Conservation (phyloP, 1,140 invertebrate species). For the Luehdorfia chinensis region DNA sequence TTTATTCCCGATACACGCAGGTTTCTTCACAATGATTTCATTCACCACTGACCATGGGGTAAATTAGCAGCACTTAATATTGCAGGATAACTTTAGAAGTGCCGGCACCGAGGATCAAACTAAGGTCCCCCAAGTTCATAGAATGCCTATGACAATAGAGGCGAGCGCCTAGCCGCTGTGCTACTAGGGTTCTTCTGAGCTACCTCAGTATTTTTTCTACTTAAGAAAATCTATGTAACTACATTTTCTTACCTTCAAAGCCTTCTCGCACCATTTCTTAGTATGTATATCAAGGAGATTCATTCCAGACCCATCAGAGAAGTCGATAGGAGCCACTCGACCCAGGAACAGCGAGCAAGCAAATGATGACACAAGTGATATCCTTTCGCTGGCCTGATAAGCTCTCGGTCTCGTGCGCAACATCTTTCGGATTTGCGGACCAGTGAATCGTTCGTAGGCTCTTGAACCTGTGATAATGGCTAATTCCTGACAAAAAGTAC, state of each 20-base stretch:
- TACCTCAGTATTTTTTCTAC: no score
- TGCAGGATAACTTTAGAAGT: no score
- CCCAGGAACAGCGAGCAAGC: constrained; percentile 93
- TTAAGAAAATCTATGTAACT: no score
- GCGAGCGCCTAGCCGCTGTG: no score
- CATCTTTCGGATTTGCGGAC: constrained; percentile 94
- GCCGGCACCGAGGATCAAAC: no score
- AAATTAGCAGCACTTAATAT: no score
- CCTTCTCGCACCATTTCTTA: constrained; percentile 87
- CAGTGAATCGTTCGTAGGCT: constrained; percentile 96
- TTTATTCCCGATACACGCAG: no score
- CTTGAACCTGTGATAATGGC: constrained; percentile 93
- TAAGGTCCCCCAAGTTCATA: no score
- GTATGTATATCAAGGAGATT: constrained; percentile 92
- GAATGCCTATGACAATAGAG: no score
- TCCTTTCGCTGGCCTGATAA: constrained; percentile 91
- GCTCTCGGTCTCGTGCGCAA: constrained; percentile 83
- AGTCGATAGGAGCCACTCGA: constrained; percentile 93
- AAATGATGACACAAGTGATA: constrained; percentile 96
- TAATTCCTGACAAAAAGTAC: constrained; percentile 78
- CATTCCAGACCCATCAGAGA: constrained; percentile 97
- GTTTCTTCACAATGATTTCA: no score
- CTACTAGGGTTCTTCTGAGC: no score
- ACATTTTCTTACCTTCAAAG: constrained; percentile 85
- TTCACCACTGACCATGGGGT: no score